Evolutionary conservation across 37 sponge, comb jelly and placozoan species (phyloP), one percentile per base, ranked within the genome.

Genomic region (Corticium candelabrum): DNA sequence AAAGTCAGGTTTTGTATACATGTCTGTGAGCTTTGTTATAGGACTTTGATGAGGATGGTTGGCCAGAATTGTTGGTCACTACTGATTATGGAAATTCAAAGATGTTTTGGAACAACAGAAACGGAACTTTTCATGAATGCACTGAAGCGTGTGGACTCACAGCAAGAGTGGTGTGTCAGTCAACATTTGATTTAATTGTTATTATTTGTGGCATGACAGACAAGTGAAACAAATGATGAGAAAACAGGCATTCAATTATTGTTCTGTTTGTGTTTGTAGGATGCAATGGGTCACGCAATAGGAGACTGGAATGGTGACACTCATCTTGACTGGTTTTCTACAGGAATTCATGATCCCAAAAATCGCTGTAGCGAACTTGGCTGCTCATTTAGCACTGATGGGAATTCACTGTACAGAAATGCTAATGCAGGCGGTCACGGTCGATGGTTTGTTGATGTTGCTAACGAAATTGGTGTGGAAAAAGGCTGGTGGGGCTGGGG

Each of bases 401-500:
- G 73, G 4, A 70, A 70, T 15, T 5, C 31, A 4, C 31, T 70
- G 5, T 70, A 35, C 73, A 4, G 36, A 4, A 70, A 70, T 50
- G 11, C 21, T 11, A 50, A 50, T 21, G 15, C 11, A 50, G 62
- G 62, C 33, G 21, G 31, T 7, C 31, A 32, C 35, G 21, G 5
- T 35, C 73, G 73, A 30, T 15, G 33, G 5, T 29, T 70, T 4
- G 36, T 30, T 4, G 73, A 70, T 32, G 7, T 70, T 7, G 31
- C 73, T 7, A 32, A 70, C 5, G 31, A 70, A 15, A 32, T 70
- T 4, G 73, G 73, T 33, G 29, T 70, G 5, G n/a, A 15, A 4
- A 29, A 70, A 70, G 73, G 73, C 32, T 32, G 21, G 5, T 70
- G 73, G 73, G 73, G 73, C 35, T 70, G 73, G 73, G 73, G 73